phyloP scores from a whole-genome alignment of 2,797 vertebrate species.

The Falco rusticolus region DNA sequence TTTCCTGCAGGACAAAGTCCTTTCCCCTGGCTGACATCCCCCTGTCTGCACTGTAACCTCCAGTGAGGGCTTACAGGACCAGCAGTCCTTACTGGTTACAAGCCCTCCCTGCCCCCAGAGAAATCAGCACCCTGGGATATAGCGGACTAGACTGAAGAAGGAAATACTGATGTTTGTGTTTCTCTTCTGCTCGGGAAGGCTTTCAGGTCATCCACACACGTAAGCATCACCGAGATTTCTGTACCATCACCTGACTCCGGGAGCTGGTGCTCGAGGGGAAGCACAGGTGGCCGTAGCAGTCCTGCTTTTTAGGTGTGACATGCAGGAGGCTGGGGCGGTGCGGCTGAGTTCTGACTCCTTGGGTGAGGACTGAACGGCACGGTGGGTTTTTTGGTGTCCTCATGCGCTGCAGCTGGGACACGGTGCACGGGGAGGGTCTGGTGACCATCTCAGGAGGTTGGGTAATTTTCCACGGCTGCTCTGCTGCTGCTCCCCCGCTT shows the following conservation, averaged over 20 bases:
- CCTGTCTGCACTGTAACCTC: background rate
- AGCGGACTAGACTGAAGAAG: background rate
- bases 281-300: background rate
- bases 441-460: background rate
- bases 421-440: accelerated
- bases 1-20: background rate
- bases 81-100: background rate
- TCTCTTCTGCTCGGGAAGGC: background rate
- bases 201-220: background rate
- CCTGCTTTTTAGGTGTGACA: background rate
- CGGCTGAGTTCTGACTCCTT: background rate
- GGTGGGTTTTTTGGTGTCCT: background rate
- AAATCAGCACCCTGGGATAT: background rate
- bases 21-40: background rate
- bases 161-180: background rate
- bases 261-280: background rate
- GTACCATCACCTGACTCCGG: background rate
- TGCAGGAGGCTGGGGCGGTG: background rate
- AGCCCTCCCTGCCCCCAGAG: background rate
- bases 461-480: accelerated
- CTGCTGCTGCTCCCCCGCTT: background rate
- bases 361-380: background rate
- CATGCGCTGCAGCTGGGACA: accelerated
- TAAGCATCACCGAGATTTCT: background rate
- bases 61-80: background rate